These are phyloP conservation scores for Epicampocera succincta DNA, from an alignment of 2,888 invertebrate genomes.

Conservation along the genomic window DNA sequence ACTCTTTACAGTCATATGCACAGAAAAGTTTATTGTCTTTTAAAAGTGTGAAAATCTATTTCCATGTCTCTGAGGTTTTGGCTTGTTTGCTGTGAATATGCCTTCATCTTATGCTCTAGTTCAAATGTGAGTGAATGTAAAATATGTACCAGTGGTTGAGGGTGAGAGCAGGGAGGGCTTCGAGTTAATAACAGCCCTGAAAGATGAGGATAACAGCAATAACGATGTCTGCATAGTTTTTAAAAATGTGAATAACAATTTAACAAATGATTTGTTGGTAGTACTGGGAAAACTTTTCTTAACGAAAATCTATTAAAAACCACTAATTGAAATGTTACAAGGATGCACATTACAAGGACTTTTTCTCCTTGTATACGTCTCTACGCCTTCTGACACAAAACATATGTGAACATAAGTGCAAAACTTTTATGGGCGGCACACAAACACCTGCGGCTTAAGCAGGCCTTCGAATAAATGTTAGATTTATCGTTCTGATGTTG, in stretches of 20 bases:
- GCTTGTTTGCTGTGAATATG: slow-evolving; percentile 1
- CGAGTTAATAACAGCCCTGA: slow-evolving; percentile 21
- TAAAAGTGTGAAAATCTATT: slow-evolving; percentile 46
- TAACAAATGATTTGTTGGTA: slow-evolving; percentile 23
- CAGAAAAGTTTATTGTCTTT: slow-evolving; percentile 19
- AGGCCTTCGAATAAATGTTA: neutral
- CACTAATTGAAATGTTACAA: slow-evolving; percentile 66
- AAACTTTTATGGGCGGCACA: neutral
- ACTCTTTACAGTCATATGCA: neutral
- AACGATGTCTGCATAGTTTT: slow-evolving; percentile 50
- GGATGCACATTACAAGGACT: slow-evolving; percentile 45
- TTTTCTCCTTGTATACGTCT: neutral
- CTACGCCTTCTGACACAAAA: too few species aligned
- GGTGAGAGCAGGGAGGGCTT: neutral
- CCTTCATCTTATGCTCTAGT: neutral
- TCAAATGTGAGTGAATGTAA: neutral
- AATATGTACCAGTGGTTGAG: neutral
- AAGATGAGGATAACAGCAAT: slow-evolving; percentile 15
- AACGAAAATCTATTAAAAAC: slow-evolving; percentile 63
- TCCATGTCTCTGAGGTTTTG: slow-evolving; percentile 11
- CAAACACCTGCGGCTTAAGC: neutral
- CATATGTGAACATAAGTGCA: too few species aligned
- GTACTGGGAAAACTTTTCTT: slow-evolving; percentile 28
- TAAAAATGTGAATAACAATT: slow-evolving; percentile 40
- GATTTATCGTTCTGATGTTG: slow-evolving; percentile 33